A percentile compares a stretch with the other conserved stretches of the same genome.
Conservation (phyloP, 2,113 vertebrate genomes). For the Percina caprodes region DNA sequence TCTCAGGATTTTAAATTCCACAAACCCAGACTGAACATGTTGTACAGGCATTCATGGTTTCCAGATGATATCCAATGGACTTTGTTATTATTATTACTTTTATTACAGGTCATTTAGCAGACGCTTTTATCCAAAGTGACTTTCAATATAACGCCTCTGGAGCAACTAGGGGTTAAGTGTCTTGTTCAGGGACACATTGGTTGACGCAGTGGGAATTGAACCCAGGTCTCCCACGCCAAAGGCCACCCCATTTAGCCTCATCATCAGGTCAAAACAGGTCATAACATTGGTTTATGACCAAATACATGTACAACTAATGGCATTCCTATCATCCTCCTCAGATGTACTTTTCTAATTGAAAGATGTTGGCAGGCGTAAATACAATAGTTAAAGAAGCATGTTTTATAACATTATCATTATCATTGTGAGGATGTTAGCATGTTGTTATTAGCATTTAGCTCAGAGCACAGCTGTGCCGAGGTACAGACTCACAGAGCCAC, state of each 20-base stretch:
- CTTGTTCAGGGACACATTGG: too few species aligned
- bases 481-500: too few species aligned
- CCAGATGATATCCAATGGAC: background rate
- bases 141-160: too few species aligned
- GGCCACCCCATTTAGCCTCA: background rate
- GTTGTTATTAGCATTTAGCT: background rate
- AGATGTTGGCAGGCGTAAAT: background rate
- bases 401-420: too few species aligned
- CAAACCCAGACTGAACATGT: background rate
- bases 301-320: too few species aligned
- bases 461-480: too few species aligned
- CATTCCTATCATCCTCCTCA: background rate
- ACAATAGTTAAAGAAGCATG: background rate
- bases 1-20: background rate
- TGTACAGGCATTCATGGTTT: background rate
- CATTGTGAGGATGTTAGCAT: background rate
- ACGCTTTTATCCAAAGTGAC: too few species aligned
- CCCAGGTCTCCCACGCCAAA: too few species aligned
- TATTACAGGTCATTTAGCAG: too few species aligned
- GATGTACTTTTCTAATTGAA: background rate
- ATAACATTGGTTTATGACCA: background rate
- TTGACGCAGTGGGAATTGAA: too few species aligned
- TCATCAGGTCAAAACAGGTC: background rate
- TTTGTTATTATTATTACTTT: too few species aligned
- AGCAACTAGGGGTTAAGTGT: too few species aligned